These are phyloP conservation scores for Macrophya alboannulata DNA, from an alignment of 2,888 invertebrate species.

Conservation along the genomic window DNA sequence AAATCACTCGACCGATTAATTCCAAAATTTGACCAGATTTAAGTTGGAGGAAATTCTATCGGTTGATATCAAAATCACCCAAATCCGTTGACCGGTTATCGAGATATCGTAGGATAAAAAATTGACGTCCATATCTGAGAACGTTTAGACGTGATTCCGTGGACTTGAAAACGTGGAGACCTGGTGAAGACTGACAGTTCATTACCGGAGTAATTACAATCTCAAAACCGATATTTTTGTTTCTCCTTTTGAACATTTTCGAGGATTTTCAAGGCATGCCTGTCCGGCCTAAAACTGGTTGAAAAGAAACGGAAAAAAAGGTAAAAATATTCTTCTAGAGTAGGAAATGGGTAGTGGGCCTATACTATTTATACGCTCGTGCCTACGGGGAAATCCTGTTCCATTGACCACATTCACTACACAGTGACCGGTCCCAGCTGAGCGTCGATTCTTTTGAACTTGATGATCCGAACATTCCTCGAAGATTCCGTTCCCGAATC, in stretches of 20 bases:
- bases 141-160: too few relatives aligned
- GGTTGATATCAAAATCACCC: too few relatives aligned
- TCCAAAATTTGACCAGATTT: too few relatives aligned
- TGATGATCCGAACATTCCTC: conserved; percentile 27
- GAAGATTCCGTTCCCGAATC: conserved; percentile 31
- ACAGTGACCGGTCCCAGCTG: not conserved
- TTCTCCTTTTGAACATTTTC: not conserved
- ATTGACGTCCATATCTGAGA: too few relatives aligned
- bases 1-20: too few relatives aligned
- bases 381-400: conserved; percentile 21
- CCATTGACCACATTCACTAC: conserved; percentile 46
- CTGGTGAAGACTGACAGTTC: too few relatives aligned
- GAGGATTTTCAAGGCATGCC: not conserved
- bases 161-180: too few relatives aligned
- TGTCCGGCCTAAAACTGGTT: not conserved
- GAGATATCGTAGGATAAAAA: too few relatives aligned
- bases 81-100: too few relatives aligned
- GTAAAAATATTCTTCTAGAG: not conserved
- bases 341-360: conserved; percentile 17
- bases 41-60: too few relatives aligned
- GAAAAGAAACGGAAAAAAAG: not conserved
- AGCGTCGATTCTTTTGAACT: conserved; percentile 44
- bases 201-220: too few relatives aligned
- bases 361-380: conserved; percentile 35
- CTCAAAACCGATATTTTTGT: not conserved